A percentile compares a stretch with the other conserved stretches of the same genome.
Conservation (phyloP, 2,888 invertebrate genomes). For the Xestobium rufovillosum region DNA sequence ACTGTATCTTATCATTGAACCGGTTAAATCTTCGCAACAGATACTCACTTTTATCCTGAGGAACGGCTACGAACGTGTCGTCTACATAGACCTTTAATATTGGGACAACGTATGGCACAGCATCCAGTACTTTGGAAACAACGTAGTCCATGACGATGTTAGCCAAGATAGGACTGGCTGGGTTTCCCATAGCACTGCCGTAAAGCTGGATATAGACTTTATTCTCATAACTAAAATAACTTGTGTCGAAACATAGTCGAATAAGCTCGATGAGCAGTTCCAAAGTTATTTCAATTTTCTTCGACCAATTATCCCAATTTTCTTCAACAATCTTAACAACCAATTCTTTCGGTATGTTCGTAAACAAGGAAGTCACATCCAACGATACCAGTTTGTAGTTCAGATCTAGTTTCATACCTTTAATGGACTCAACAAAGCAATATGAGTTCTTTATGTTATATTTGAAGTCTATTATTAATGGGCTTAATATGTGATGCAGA, state of each 20-base stretch:
- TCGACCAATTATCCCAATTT: conserved; percentile 8
- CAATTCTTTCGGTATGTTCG: conserved; percentile 17
- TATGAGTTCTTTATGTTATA: conserved; percentile 13
- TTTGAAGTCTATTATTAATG: conserved; percentile 5
- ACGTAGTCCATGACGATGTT: conserved; percentile 12
- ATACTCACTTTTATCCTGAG: conserved; percentile 3
- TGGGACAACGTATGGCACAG: conserved; percentile 3
- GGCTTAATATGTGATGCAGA: conserved; percentile 7
- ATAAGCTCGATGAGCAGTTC: conserved; percentile 7
- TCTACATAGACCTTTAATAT: conserved; percentile 13
- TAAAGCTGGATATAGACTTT: conserved; percentile 9
- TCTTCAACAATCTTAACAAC: conserved; percentile 9
- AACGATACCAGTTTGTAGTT: conserved; percentile 11
- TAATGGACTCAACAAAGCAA: conserved; percentile 9
- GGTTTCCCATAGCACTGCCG: conserved; percentile 16
- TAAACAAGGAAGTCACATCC: conserved; percentile 12
- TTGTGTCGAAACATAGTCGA: conserved; percentile 12
- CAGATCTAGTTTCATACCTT: conserved; percentile 8
- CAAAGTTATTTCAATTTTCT: conserved; percentile 8
- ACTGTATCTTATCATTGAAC: conserved; percentile 7
- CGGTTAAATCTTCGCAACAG: conserved; percentile 7
- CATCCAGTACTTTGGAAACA: conserved; percentile 3
- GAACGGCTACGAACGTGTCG: conserved; percentile 10
- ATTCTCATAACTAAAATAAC: conserved; percentile 11
- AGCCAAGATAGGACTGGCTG: conserved; percentile 12